Base-by-base conservation (phyloP, 2,888 invertebrate species). In the Acleris holmiana region DNA sequence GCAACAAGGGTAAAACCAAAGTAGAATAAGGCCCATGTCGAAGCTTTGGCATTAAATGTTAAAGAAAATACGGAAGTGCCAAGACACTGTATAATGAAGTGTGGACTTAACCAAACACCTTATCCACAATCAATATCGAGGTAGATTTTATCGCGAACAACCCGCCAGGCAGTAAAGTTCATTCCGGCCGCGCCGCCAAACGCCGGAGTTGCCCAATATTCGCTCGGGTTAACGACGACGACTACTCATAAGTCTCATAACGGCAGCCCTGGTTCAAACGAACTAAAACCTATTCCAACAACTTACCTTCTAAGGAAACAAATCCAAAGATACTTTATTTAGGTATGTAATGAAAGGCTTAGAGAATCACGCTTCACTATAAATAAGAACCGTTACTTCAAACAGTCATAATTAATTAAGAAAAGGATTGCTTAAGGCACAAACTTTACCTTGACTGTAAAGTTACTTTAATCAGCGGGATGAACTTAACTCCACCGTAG, bases 121-220 rank as follows among this genome's bases (percentile, higher is more conserved):
- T 78, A 77, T 73, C 75, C 73, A 68, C 68, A 82, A 81, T 82
- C 82, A 79, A 79, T 81, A 78, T 77, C 67, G 73, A 70, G 67
- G 67, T 68, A 66, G 82, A 83, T 82, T 79, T 80, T 78, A 82
- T 81, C 79, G 78, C 71, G 66, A 73, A 67, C 69, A 68, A 44
- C 59, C 63, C 69, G 72, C 72, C 65, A 71, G 78, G 68, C 77
- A 76, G 59, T 71, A 65, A 63, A 64, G 50, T 64, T 67, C 53
- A 60, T 68, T 66, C 51, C 68, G 66, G 66, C 64, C 64, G 61
- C 29, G 44, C 53, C 57, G 55, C 56, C 59, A 25, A 54, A 50
- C 60, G 55, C 61, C 49, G 57, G 57, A 61, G 47, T 54, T 54
- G 54, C 47, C 53, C 59, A 60, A 67, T 64, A 56, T 48, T 47